Percentiles rank a stretch among this genome's conserved stretches.
phyloP scores from a whole-genome alignment of 2,113 vertebrate genomes.

The Clarias batrachus region DNA sequence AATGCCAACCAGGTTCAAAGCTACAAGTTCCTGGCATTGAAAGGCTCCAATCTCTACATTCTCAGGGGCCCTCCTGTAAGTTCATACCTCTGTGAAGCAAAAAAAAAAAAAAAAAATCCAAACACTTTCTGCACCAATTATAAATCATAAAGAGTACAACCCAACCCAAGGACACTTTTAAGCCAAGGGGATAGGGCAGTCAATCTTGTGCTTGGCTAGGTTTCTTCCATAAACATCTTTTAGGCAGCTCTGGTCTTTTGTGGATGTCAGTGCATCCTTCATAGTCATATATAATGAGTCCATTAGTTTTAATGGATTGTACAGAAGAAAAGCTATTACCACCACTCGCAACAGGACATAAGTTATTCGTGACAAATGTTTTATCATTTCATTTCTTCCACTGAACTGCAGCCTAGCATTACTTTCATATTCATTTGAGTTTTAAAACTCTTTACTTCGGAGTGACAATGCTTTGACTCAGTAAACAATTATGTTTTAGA shows the following conservation, averaged over 20 bases:
- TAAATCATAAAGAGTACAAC: slow-evolving; percentile 38
- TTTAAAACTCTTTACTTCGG: background rate
- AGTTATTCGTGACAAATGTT: slow-evolving; percentile 45
- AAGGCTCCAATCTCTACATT: slow-evolving; percentile 83
- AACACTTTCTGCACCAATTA: slow-evolving; percentile 26
- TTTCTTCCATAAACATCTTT: slow-evolving; percentile 35
- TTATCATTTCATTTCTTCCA: slow-evolving; percentile 39
- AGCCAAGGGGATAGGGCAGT: slow-evolving; percentile 17
- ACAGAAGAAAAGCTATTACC: slow-evolving; percentile 43
- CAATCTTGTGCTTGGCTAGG: slow-evolving; percentile 15
- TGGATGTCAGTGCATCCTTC: slow-evolving; percentile 36
- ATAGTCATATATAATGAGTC: slow-evolving; percentile 48
- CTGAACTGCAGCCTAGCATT: slow-evolving; percentile 20
- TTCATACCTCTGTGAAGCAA: slow-evolving; percentile 25
- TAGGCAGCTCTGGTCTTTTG: slow-evolving; percentile 28
- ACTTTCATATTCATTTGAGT: slow-evolving; percentile 4
- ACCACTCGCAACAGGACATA: slow-evolving; percentile 24
- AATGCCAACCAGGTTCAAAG: slow-evolving; percentile 67
- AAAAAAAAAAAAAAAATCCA: background rate
- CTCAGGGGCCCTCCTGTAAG: slow-evolving; percentile 88
- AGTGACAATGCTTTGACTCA: background rate
- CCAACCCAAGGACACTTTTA: slow-evolving; percentile 29
- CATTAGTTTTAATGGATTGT: slow-evolving; percentile 45
- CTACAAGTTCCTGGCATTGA: slow-evolving; percentile 87
- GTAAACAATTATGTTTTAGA: background rate